Percentiles rank a stretch among this genome's conserved stretches.
Conservation (phyloP, 2,797 vertebrate genomes). For the Petrocephalus schoutedeni region DNA sequence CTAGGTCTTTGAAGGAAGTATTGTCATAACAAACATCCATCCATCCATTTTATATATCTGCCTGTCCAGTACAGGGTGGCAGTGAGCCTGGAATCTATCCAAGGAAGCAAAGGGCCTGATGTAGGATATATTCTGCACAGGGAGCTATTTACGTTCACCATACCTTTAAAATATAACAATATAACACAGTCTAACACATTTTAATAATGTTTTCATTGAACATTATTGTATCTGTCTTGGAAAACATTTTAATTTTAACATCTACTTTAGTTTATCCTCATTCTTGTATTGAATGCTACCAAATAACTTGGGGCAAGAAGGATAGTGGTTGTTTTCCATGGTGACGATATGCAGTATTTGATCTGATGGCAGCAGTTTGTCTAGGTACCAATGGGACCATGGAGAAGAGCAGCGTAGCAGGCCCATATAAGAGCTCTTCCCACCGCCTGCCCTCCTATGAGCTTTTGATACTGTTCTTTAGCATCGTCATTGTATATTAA, state of each 20-base stretch:
- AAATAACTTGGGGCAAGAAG: not conserved
- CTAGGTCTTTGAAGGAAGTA: not conserved
- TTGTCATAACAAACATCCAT: not conserved
- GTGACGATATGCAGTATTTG: constrained; percentile 2
- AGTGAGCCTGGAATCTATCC: too few species aligned
- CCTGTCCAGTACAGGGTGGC: too few species aligned
- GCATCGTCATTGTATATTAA: constrained; percentile 39
- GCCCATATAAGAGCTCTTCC: constrained; percentile 36
- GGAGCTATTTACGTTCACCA: too few species aligned
- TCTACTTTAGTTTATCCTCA: too few species aligned
- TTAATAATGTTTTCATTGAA: too few species aligned
- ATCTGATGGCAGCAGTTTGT: constrained; percentile 9
- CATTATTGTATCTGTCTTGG: too few species aligned
- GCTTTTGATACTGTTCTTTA: constrained; percentile 24
- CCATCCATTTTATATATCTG: not conserved
- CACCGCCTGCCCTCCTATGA: constrained; percentile 31
- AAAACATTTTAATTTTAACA: too few species aligned
- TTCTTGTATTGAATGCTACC: too few species aligned
- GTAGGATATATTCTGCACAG: too few species aligned
- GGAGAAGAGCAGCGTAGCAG: constrained; percentile 24
- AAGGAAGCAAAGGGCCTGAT: too few species aligned
- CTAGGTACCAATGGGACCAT: constrained; percentile 2
- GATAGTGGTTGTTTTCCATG: not conserved
- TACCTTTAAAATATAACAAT: too few species aligned
- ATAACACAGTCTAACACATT: too few species aligned